Evolutionary conservation across 2,888 invertebrate genomes (phyloP), one percentile per base, ranked within the genome.

Genomic region (Anticlea derivata): DNA sequence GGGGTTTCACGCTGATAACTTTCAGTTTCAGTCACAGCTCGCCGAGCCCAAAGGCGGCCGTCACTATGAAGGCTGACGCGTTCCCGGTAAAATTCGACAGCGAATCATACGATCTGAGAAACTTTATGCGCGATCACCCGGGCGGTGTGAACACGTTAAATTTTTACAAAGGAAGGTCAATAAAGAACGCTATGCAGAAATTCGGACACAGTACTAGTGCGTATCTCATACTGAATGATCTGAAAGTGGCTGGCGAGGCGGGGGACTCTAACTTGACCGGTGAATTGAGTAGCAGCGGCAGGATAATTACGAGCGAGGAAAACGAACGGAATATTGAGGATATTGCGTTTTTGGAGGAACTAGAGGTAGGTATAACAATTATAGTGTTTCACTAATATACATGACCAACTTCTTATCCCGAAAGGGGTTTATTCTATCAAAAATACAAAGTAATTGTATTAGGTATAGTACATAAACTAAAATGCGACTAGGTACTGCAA

Each of bases 81-180:
- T 88, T 89, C 57, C 79, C 78, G 10, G 82, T 91, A 1, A 55
- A 57, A 12, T 92, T 85, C 69, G 81, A 86, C 50, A 85, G 86
- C 5, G 83, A 91, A 26, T 78, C 78, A 38, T 95, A 95, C 78
- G 93, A 96, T 70, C 84, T 96, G 44, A 83, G 91, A 35, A 77
- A 86, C 24, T 95, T 96, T 68, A 65, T 95, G 40, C 91, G 91
- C 41, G 93, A 95, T 64, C 96, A 96, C 76, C 96, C 96, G 0
- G 96, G 96, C 0, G 96, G 96, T 0, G 75, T 92, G 0, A 93
- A 93, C 64, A 94, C 94, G 1, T 77, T 96, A 0, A 83, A 90
- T 60, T 78, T 78, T n/a, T 94, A 87, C 61, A 81, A 87, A 65
- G 91, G 92, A 2, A 91, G 87, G 65, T 91, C 92, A 41, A 78